Evolutionary conservation across 2,888 invertebrate species (phyloP).

Genomic region (Stenodema calcarata): DNA sequence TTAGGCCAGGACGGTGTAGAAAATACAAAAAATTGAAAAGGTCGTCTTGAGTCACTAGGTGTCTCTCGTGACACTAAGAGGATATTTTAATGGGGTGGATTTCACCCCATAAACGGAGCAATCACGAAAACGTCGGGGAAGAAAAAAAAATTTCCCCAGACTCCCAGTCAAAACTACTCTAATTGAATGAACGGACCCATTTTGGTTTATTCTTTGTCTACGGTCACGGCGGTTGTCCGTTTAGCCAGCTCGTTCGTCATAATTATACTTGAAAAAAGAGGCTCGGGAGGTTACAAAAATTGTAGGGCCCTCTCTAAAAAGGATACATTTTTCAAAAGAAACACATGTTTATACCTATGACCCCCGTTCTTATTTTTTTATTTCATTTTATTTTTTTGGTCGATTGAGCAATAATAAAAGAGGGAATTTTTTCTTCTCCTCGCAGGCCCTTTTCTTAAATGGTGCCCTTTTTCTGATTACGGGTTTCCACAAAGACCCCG

Average conservation of each 20-base stretch:
- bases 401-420: conserved; percentile 34
- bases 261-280: not conserved
- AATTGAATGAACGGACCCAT: not conserved
- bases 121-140: not conserved
- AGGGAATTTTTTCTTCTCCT: not conserved
- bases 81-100: not conserved
- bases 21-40: not conserved
- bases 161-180: not conserved
- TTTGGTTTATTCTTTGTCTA: conserved; percentile 14
- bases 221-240: not conserved
- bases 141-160: not conserved
- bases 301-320: not conserved
- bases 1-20: not conserved
- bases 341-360: conserved; percentile 22
- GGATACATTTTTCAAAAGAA: conserved; percentile 23
- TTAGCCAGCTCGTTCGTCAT: not conserved
- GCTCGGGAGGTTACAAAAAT: not conserved
- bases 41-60: not conserved
- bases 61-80: not conserved
- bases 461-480: conserved; percentile 28
- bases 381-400: too few relatives aligned
- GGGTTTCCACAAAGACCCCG: not conserved
- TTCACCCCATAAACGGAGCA: not conserved
- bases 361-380: conserved; percentile 12
- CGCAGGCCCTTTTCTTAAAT: not conserved